A percentile compares a stretch with the other conserved stretches of the same genome.
phyloP scores from a whole-genome alignment of 2,113 vertebrate genomes.

The Ammospiza nelsoni region DNA sequence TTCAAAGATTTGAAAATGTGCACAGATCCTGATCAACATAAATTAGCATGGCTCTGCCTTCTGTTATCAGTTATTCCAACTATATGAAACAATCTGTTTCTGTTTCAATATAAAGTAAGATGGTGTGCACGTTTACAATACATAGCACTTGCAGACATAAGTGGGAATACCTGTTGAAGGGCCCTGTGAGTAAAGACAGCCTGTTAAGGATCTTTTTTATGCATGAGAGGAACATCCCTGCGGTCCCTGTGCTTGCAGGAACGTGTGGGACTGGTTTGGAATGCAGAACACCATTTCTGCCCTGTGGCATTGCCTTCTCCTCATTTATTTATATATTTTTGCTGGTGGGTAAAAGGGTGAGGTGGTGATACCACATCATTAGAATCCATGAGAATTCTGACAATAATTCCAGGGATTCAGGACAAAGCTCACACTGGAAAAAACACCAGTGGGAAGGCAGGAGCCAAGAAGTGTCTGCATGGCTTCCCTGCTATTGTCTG shows the following conservation, averaged over 20 bases:
- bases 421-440: neutral
- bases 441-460: neutral
- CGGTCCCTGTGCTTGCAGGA: neutral
- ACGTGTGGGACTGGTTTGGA: neutral
- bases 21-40: slow-evolving; percentile 61
- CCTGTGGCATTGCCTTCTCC: neutral
- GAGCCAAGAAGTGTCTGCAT: neutral
- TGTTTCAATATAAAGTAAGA: slow-evolving; percentile 54
- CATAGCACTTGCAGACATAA: slow-evolving; percentile 38
- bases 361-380: neutral
- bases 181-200: slow-evolving; percentile 65
- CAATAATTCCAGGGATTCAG: neutral
- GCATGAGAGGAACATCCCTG: neutral
- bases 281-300: neutral
- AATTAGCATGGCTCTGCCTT: slow-evolving; percentile 63
- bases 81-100: slow-evolving; percentile 67
- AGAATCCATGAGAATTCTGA: neutral
- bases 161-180: slow-evolving; percentile 58
- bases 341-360: neutral
- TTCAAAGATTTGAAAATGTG: slow-evolving; percentile 38
- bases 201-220: slow-evolving; percentile 42
- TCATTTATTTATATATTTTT: neutral
- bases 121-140: slow-evolving; percentile 42
- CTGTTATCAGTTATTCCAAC: slow-evolving; percentile 65
- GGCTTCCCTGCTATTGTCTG: neutral